These are phyloP conservation scores for Tragelaphus buxtoni DNA, from an alignment of 2,113 vertebrate species.

Conservation along the genomic window DNA sequence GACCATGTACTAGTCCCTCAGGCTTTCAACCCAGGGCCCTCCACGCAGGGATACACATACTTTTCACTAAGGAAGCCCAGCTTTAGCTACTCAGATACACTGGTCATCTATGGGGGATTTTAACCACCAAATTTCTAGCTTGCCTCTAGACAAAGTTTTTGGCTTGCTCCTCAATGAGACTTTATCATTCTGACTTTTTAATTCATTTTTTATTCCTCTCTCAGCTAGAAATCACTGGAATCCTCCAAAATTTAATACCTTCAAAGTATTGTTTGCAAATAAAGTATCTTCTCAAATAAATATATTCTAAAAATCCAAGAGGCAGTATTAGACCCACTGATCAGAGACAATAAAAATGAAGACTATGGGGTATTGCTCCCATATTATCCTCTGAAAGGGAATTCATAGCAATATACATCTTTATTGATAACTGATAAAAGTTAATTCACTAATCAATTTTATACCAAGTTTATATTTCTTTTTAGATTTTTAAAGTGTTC, in stretches of 20 bases:
- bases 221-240: background rate
- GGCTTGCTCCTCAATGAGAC: background rate
- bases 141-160: background rate
- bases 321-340: background rate
- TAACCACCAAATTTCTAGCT: background rate
- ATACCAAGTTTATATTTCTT: background rate
- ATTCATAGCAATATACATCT: background rate
- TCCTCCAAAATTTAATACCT: background rate
- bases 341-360: background rate
- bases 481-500: background rate
- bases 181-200: background rate
- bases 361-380: background rate
- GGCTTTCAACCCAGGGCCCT: background rate
- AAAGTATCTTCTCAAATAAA: slow-evolving; percentile 18
- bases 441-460: background rate
- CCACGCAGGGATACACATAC: background rate
- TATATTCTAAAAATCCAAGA: background rate
- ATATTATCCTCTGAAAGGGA: background rate
- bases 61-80: background rate
- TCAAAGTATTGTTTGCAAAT: background rate
- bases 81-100: background rate
- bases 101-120: background rate
- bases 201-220: background rate
- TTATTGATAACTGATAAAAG: background rate
- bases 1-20: background rate